phyloP scores from a whole-genome alignment of 2,888 invertebrate species.

The Pandemis corylana region DNA sequence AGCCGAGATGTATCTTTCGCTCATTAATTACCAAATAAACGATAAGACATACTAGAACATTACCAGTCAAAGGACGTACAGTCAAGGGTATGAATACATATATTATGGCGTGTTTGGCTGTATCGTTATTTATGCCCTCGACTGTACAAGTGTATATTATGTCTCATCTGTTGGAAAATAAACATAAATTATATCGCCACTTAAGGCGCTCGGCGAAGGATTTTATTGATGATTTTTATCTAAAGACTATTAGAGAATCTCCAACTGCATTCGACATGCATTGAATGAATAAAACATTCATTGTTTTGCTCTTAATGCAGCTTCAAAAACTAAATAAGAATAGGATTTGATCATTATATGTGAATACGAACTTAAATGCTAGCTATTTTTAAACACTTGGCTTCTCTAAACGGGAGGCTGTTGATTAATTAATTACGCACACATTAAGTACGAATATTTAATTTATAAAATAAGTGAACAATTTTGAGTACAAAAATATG shows the following conservation, averaged over 20 bases:
- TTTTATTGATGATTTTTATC: slow-evolving; percentile 22
- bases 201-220: slow-evolving; percentile 1
- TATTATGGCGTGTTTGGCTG: too few relatives aligned
- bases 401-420: neutral
- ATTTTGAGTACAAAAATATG: neutral
- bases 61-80: neutral
- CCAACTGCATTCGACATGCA: slow-evolving; percentile 4
- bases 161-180: slow-evolving; percentile 7
- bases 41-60: slow-evolving; percentile 8
- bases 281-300: slow-evolving; percentile 1
- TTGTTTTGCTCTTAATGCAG: neutral
- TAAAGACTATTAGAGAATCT: slow-evolving; percentile 2
- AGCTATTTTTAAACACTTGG: neutral
- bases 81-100: too few relatives aligned
- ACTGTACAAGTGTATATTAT: neutral
- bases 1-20: neutral
- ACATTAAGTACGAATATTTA: neutral
- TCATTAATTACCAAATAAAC: neutral
- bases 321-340: neutral
- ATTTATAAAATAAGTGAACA: neutral
- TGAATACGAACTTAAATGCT: neutral
- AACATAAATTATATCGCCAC: slow-evolving; percentile 18
- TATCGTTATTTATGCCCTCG: too few relatives aligned
- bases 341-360: neutral
- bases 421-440: neutral